Conservation (phyloP, 2,113 vertebrate species). For the Hystrix brachyura region DNA sequence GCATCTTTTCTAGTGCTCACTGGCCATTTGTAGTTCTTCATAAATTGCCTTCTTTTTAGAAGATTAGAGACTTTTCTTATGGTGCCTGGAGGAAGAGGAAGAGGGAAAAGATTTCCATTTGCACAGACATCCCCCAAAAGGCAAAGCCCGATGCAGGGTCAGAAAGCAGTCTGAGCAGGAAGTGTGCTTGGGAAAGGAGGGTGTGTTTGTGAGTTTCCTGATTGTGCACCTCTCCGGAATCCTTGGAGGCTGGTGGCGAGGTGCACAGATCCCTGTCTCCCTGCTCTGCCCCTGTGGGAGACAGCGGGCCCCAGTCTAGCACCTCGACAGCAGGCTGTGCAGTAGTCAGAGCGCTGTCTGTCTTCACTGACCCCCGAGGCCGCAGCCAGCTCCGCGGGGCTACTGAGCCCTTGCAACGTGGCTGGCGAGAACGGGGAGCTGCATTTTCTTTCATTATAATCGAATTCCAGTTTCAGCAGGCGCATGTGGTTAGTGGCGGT, state of each 20-base stretch:
- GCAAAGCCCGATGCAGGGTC: neutral
- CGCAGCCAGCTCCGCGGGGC: rapidly evolving
- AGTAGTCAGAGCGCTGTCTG: rapidly evolving
- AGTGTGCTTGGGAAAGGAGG: neutral
- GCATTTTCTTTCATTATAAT: rapidly evolving
- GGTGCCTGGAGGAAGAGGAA: too few species aligned
- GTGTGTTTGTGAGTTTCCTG: rapidly evolving
- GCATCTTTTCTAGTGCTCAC: neutral
- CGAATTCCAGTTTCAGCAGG: too few species aligned
- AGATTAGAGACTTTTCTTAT: rapidly evolving
- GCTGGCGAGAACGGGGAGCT: neutral
- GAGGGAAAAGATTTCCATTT: neutral
- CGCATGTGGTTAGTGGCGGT: rapidly evolving
- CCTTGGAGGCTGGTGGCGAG: neutral
- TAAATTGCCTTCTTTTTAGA: neutral
- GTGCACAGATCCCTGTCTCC: neutral
- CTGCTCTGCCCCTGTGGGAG: neutral
- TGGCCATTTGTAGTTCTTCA: neutral
- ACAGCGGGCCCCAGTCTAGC: neutral
- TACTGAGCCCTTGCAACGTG: rapidly evolving
- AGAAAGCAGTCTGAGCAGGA: rapidly evolving
- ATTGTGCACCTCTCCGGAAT: neutral
- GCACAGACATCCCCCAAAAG: neutral
- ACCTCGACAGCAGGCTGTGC: rapidly evolving
- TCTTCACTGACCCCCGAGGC: rapidly evolving